Evolutionary conservation across 2,113 vertebrate genomes (phyloP).

Genomic region (Acrocephalus arundinaceus): DNA sequence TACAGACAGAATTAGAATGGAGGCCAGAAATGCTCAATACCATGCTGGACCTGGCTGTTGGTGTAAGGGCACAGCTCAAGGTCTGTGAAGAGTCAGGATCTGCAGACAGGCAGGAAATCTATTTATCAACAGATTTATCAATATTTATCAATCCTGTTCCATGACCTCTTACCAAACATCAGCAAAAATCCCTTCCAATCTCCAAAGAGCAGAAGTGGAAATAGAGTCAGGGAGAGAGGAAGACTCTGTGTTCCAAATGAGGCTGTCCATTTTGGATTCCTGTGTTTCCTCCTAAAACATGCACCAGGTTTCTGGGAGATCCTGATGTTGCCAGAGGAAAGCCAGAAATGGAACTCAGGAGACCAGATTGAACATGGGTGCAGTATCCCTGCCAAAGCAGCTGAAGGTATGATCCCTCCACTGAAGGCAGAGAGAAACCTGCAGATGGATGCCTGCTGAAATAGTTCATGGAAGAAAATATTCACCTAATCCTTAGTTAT

Average conservation of each 20-base stretch:
- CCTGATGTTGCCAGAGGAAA: neutral
- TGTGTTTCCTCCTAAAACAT: neutral
- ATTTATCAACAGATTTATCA: neutral
- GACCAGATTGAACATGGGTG: neutral
- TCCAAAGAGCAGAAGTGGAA: neutral
- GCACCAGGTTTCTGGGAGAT: neutral
- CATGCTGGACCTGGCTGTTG: neutral
- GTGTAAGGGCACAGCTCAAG: neutral
- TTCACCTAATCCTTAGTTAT: conserved; percentile 30
- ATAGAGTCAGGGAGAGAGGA: neutral
- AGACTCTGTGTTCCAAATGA: neutral
- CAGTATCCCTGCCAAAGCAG: neutral
- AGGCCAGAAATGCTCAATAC: neutral
- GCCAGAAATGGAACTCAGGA: neutral
- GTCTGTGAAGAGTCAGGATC: neutral
- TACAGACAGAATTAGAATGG: neutral
- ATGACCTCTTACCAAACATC: neutral
- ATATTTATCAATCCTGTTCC: neutral
- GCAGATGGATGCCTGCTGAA: neutral
- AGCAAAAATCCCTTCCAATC: neutral
- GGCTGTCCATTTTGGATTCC: neutral
- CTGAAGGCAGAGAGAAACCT: neutral
- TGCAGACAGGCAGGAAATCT: neutral
- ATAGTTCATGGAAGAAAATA: neutral
- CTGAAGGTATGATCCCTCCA: neutral